Conservation (phyloP, 2,113 vertebrate species). For the Hyla sarda region DNA sequence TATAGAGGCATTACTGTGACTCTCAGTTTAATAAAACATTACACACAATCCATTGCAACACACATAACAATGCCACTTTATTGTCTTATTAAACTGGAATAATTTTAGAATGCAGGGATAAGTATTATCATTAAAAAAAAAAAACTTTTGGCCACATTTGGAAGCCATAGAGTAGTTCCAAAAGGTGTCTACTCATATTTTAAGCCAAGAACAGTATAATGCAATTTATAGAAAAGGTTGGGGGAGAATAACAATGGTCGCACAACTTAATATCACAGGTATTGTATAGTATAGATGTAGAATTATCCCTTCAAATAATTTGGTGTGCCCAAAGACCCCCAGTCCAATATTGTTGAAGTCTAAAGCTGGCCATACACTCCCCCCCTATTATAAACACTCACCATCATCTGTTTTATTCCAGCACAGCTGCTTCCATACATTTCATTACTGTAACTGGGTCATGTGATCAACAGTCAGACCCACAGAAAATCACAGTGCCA, state of each 20-base stretch:
- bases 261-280: too few species aligned
- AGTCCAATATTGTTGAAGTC: too few species aligned
- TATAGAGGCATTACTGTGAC: not conserved
- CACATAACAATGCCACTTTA: not conserved
- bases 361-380: not conserved
- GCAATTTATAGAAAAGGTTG: not conserved
- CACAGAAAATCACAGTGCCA: too few species aligned
- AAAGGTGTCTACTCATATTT: not conserved
- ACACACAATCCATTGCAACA: conserved; percentile 28
- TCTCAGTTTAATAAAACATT: conserved; percentile 2
- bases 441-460: too few species aligned
- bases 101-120: not conserved
- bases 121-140: not conserved
- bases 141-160: not conserved
- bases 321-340: not conserved
- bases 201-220: not conserved
- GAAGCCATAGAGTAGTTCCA: not conserved
- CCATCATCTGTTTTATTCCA: too few species aligned
- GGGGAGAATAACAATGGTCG: too few species aligned
- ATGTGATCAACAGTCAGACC: too few species aligned
- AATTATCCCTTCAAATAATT: not conserved
- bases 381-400: too few species aligned
- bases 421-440: too few species aligned
- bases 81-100: not conserved
- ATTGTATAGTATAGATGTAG: not conserved